Base-by-base conservation (phyloP, 2,888 invertebrate genomes). In the Dasypogon diadema region DNA sequence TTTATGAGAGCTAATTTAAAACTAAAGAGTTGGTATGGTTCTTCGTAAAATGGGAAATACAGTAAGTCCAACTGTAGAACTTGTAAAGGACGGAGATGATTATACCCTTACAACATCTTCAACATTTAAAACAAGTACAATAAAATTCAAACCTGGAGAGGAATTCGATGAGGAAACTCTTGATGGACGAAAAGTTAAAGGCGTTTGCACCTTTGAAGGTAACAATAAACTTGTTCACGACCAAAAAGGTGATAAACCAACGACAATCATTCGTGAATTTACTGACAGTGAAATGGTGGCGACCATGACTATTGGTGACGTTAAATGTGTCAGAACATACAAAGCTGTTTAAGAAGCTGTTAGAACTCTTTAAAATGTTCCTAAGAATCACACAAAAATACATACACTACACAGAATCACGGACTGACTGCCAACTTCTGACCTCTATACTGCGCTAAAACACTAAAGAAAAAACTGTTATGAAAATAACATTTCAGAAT, bases 101-200 rank as follows among this genome's bases (percentile, higher is more conserved):
- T 96, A 91, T 87, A 89, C 89, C 56, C 87, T 98, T 79, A 92
- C 93, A 80, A 95, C 96, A 0, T 89, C 89, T 6, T 96, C 97
- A 80, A 93, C 96, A 78, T 96, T 98, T 89, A 97, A 97, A 88
- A 95, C 91, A 83, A 90, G 92, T 1, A 90, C 91, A 81, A 90
- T 94, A 82, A 92, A 90, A 84, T 97, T 97, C 89, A 92, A 92
- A 84, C 90, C 93, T 26, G 93, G 93, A 2, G 92, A 93, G 80
- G 95, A 96, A 85, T 95, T 97, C 85, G 94, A 95, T 30, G 95
- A 97, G 86, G 94, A 94, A 80, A 95, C 97, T 14, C 91, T 94
- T 79, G 97, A 98, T 84, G 96, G 97, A 24, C 91, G 95, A 78
- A 93, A 93, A 87, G 95, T 96, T 75, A 89, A 86, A 81, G 82